These are phyloP conservation scores for Sisor rabdophorus DNA, from an alignment of 2,113 vertebrate genomes.

Conservation along the genomic window DNA sequence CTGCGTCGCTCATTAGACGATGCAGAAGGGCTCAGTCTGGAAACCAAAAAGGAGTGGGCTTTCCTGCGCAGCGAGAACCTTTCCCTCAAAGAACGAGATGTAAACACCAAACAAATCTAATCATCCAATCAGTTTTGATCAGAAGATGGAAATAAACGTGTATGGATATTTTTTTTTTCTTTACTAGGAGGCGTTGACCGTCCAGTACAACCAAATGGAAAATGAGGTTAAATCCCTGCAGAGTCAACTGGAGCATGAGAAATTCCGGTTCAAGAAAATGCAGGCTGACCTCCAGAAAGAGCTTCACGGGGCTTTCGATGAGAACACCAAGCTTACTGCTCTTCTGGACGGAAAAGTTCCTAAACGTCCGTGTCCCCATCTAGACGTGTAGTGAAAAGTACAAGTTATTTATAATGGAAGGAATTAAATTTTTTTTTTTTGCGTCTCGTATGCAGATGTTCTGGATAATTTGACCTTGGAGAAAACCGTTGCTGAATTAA, in stretches of 20 bases:
- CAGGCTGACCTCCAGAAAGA: constrained; percentile 85
- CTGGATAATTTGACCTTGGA: constrained; percentile 71
- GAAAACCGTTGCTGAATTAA: constrained; percentile 64
- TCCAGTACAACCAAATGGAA: constrained; percentile 68
- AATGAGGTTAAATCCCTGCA: constrained; percentile 67
- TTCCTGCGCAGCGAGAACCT: constrained; percentile 80
- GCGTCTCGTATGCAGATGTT: constrained; percentile 57
- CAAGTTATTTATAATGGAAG: background rate
- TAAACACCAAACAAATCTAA: constrained; percentile 39
- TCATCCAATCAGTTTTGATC: background rate
- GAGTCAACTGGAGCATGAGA: constrained; percentile 73
- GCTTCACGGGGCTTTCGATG: constrained; percentile 74
- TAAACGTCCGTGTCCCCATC: constrained; percentile 69
- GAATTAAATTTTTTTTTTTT: background rate
- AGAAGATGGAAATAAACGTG: background rate
- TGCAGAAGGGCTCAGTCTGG: constrained; percentile 76
- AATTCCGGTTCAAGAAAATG: constrained; percentile 72
- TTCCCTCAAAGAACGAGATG: constrained; percentile 78
- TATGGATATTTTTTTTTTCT: constrained; percentile 24
- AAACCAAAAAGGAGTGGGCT: constrained; percentile 87
- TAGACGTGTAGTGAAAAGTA: background rate
- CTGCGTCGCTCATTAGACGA: constrained; percentile 81
- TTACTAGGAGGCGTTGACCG: constrained; percentile 67
- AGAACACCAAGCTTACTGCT: constrained; percentile 79
- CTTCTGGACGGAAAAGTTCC: constrained; percentile 82